phyloP scores from a whole-genome alignment of 2,797 vertebrate genomes.

The Chromis chromis region DNA sequence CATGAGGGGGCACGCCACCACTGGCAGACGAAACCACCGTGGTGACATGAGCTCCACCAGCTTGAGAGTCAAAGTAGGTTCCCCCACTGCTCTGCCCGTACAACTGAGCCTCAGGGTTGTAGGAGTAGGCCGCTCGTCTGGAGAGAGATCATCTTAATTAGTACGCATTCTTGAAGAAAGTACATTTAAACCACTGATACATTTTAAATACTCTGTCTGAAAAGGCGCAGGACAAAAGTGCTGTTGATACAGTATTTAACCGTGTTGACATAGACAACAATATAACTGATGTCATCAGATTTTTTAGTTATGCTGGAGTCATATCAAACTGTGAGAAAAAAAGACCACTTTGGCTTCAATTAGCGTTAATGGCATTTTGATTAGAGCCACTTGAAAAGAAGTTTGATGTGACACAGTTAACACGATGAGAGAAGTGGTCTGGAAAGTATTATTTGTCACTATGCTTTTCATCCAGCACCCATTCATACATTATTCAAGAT shows the following conservation, averaged over 20 bases:
- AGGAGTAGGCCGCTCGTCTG: slow-evolving; percentile 93
- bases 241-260: neutral
- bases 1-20: slow-evolving; percentile 87
- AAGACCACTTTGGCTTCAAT: slow-evolving; percentile 38
- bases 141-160: slow-evolving; percentile 26
- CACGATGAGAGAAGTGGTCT: slow-evolving; percentile 33
- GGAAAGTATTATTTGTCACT: slow-evolving; percentile 29
- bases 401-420: slow-evolving; percentile 30
- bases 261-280: neutral
- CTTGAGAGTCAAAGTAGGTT: slow-evolving; percentile 93
- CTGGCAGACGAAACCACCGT: slow-evolving; percentile 93
- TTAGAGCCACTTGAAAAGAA: slow-evolving; percentile 39
- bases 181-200: neutral
- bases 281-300: neutral
- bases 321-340: slow-evolving; percentile 4
- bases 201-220: neutral
- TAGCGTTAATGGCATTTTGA: slow-evolving; percentile 43
- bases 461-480: slow-evolving; percentile 23
- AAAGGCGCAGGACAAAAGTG: neutral
- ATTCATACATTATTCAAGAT: slow-evolving; percentile 36
- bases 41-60: slow-evolving; percentile 91
- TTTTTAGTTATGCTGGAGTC: slow-evolving; percentile 3
- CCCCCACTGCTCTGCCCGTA: slow-evolving; percentile 90
- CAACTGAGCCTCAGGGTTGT: slow-evolving; percentile 93
- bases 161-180: neutral